Conservation (phyloP, 2,888 invertebrate species). For the Netelia melanura region DNA sequence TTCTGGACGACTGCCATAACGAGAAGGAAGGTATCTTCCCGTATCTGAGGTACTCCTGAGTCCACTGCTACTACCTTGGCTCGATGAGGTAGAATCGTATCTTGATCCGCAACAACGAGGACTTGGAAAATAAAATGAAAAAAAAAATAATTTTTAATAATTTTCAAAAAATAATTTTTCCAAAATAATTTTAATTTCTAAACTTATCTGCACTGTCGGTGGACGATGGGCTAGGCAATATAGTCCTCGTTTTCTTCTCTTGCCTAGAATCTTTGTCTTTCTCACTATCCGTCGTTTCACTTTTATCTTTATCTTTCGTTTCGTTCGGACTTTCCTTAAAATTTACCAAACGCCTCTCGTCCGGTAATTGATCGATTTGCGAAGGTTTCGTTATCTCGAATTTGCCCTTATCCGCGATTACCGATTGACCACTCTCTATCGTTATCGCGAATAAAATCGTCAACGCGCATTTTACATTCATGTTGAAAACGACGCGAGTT, state of each 20-base stretch:
- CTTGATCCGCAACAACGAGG: constrained; percentile 76
- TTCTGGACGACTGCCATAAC: constrained; percentile 74
- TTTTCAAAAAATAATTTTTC: background rate
- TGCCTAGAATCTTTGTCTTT: constrained; percentile 57
- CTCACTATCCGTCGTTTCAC: constrained; percentile 60
- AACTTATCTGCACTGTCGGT: constrained; percentile 68
- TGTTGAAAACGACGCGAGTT: constrained; percentile 16
- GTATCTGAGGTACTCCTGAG: constrained; percentile 62
- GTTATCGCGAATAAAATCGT: constrained; percentile 56
- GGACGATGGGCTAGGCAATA: constrained; percentile 60
- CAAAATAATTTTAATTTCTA: background rate
- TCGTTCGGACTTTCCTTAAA: constrained; percentile 48
- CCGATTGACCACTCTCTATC: constrained; percentile 55
- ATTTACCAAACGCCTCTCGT: constrained; percentile 49
- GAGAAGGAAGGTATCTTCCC: constrained; percentile 70
- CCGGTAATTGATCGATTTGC: constrained; percentile 57
- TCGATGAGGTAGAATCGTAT: constrained; percentile 66
- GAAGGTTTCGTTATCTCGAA: constrained; percentile 67
- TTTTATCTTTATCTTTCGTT: constrained; percentile 35
- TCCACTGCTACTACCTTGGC: constrained; percentile 68
- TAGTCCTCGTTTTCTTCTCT: constrained; percentile 74
- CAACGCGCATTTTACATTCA: constrained; percentile 56
- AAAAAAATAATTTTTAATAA: constrained; percentile 3
- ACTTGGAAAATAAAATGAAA: constrained; percentile 69
- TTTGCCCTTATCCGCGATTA: constrained; percentile 61